Evolutionary conservation across 2,797 vertebrate genomes (phyloP).

Genomic region (Gorsachius magnificus): DNA sequence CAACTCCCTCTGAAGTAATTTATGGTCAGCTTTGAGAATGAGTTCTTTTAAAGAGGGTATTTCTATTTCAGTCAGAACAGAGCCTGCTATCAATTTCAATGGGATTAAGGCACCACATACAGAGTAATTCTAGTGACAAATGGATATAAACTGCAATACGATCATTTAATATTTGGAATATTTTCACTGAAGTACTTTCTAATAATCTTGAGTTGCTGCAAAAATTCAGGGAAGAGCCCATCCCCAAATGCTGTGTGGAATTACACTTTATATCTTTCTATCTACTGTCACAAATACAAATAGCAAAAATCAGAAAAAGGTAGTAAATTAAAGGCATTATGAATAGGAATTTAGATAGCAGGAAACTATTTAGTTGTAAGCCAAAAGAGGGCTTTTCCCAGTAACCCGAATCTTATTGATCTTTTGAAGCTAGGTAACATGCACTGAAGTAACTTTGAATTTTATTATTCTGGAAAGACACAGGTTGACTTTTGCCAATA

Average conservation of each 20-base stretch:
- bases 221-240: neutral
- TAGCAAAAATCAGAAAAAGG: neutral
- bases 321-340: neutral
- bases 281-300: neutral
- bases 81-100: neutral
- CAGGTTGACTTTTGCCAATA: slow-evolving; percentile 5
- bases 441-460: neutral
- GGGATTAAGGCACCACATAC: neutral
- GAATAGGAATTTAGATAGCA: neutral
- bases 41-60: neutral
- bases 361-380: neutral
- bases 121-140: neutral
- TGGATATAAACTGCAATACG: neutral
- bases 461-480: slow-evolving; percentile 48
- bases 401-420: slow-evolving; percentile 7
- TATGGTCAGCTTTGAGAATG: neutral
- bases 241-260: neutral
- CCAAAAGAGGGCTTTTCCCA: neutral
- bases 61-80: neutral
- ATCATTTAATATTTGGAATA: neutral
- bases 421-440: neutral
- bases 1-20: neutral
- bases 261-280: neutral
- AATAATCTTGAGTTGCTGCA: neutral
- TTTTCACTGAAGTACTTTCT: neutral